Conservation (phyloP, 2,888 invertebrate species). For the Idaea aversata region DNA sequence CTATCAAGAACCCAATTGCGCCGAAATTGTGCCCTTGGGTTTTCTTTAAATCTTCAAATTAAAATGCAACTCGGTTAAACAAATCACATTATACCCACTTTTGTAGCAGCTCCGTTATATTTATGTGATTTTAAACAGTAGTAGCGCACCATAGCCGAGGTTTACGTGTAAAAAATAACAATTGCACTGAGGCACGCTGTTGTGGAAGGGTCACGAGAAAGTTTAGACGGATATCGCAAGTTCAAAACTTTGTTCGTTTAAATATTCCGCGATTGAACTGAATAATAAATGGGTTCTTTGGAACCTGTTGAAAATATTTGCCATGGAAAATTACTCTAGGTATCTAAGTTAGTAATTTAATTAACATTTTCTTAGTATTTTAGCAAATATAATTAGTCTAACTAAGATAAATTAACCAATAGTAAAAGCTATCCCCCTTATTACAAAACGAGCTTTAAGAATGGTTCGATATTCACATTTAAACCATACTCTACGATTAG, state of each 20-base stretch:
- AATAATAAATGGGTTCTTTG: background rate
- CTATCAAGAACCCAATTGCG: background rate
- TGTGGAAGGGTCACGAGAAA: slow-evolving; percentile 47
- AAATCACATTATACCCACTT: background rate
- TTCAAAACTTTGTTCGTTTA: slow-evolving; percentile 53
- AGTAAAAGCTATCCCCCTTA: too few species aligned
- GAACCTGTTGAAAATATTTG: too few species aligned
- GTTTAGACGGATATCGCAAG: slow-evolving; percentile 45
- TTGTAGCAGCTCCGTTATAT: slow-evolving; percentile 14
- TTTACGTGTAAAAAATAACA: slow-evolving; percentile 26
- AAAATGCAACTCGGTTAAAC: background rate
- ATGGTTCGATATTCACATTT: too few species aligned
- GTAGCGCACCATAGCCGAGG: slow-evolving; percentile 12
- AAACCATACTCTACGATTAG: too few species aligned
- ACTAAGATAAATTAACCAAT: too few species aligned
- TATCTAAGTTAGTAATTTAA: too few species aligned
- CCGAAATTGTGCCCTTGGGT: background rate
- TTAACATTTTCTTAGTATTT: too few species aligned
- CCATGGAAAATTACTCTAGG: too few species aligned
- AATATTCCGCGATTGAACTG: slow-evolving; percentile 34
- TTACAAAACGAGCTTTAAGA: too few species aligned
- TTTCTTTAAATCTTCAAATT: background rate
- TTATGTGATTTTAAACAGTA: slow-evolving; percentile 12
- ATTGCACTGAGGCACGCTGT: slow-evolving; percentile 17
- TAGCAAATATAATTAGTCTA: too few species aligned